Evolutionary conservation across 1,140 invertebrate species (phyloP), one percentile per base, ranked within the genome.

Genomic region (Pogonognathellus flavescens): DNA sequence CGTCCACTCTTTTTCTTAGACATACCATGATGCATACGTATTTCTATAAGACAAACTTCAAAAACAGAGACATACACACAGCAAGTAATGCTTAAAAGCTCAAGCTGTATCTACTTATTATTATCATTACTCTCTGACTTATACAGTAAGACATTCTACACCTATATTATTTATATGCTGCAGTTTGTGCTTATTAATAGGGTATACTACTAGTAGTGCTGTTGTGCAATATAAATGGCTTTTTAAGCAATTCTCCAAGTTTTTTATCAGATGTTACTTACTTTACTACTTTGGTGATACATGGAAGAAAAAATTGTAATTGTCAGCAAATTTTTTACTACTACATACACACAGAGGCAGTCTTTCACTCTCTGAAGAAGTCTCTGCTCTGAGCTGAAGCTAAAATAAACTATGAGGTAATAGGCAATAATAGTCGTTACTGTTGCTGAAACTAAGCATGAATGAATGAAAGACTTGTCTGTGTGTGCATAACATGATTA

Each of bases 371-470:
- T 66, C 14, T 1, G 62, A 25, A 13, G n/a, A n/a, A n/a, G n/a
- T n/a, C n/a, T n/a, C n/a, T n/a, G n/a, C n/a, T n/a, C n/a, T 14
- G 62, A 14, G 25, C 22, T 49, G 16, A 50, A 50, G 31, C 70
- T 50, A 76, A 76, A 76, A 76, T 76, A 76, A 76, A 76, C 70
- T 76, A 50, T 76, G 70, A 50, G 41, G 70, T 31, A 76, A 49
- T 18, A 11, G 20, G 1, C 20, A 76, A 50, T 76, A 5, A 8
- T 25, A 6, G 22, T 11, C 31, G 31, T 41, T 41, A 6, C 31
- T 41, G 31, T 6, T 41, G 6, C 31, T 41, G 31, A 41, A 41
- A 41, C 31, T 41, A 41, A 41, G 6, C 31, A 41, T 41, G 31
- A 41, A 41, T 41, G 31, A 41, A 41, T 41, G 31, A 41, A 41